These are phyloP conservation scores for Notodonta dromedarius DNA, from an alignment of 2,888 invertebrate genomes.

Conservation along the genomic window DNA sequence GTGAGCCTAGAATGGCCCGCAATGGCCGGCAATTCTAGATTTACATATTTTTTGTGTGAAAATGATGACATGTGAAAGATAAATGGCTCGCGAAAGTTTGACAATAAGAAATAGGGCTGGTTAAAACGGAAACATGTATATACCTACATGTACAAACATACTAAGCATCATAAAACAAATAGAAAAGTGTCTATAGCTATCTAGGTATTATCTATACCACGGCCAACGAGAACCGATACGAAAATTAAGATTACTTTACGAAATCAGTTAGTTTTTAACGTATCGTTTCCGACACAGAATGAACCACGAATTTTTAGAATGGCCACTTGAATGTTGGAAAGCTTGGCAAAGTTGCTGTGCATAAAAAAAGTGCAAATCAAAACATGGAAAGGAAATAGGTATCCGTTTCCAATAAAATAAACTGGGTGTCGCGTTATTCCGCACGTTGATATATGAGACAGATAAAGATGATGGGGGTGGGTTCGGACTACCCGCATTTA, in stretches of 20 bases:
- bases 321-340: no score
- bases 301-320: no score
- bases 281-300: no score
- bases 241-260: no score
- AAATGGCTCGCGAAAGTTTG: constrained; percentile 4
- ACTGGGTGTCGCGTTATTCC: constrained; percentile 30
- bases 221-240: no score
- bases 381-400: constrained; percentile 7
- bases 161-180: no score
- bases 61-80: constrained; percentile 2
- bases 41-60: constrained; percentile 7
- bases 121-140: not conserved
- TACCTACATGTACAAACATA: no score
- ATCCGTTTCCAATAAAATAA: constrained; percentile 31
- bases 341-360: no score
- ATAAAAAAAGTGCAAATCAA: constrained; percentile 2
- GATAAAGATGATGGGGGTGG: constrained; percentile 28
- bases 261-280: no score
- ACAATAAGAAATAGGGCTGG: constrained; percentile 8
- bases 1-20: not conserved
- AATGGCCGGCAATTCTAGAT: not conserved
- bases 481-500: constrained; percentile 25
- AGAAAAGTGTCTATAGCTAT: no score
- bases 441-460: constrained; percentile 28
- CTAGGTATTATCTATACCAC: no score